Evolutionary conservation across 2,113 vertebrate species (phyloP).

Genomic region (Otus sunia): DNA sequence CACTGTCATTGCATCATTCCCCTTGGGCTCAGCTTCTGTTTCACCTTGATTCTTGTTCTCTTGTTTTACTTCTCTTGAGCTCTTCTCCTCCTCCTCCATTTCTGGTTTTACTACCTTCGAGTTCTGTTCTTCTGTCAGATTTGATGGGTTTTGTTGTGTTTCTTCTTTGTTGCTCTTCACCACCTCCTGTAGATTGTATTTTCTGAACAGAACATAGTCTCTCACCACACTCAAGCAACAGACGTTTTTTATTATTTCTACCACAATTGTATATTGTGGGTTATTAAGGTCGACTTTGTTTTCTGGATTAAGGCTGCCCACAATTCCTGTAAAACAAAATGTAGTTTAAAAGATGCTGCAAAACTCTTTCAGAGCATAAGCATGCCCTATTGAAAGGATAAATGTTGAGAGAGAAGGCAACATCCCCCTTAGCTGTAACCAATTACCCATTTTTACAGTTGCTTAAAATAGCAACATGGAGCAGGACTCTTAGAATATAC

Average conservation of each 20-base stretch:
- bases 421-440: neutral
- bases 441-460: neutral
- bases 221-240: conserved; percentile 92
- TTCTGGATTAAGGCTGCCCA: conserved; percentile 88
- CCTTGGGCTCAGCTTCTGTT: conserved; percentile 14
- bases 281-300: conserved; percentile 93
- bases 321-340: conserved; percentile 79
- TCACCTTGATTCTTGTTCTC: conserved; percentile 13
- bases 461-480: neutral
- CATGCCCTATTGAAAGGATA: neutral
- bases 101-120: neutral
- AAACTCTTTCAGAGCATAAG: neutral
- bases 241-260: conserved; percentile 93
- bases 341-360: neutral
- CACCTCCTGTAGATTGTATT: conserved; percentile 95
- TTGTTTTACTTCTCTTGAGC: conserved; percentile 12
- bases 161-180: conserved; percentile 77
- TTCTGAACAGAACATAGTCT: conserved; percentile 90
- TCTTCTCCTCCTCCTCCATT: neutral
- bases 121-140: neutral
- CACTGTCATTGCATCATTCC: neutral
- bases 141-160: neutral
- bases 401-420: neutral
- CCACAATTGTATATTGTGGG: conserved; percentile 89
- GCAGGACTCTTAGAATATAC: neutral